Percentiles rank a stretch among this genome's conserved stretches.
Evolutionary conservation across 2,797 vertebrate species (phyloP).

Genomic region (Aplochiton taeniatus): DNA sequence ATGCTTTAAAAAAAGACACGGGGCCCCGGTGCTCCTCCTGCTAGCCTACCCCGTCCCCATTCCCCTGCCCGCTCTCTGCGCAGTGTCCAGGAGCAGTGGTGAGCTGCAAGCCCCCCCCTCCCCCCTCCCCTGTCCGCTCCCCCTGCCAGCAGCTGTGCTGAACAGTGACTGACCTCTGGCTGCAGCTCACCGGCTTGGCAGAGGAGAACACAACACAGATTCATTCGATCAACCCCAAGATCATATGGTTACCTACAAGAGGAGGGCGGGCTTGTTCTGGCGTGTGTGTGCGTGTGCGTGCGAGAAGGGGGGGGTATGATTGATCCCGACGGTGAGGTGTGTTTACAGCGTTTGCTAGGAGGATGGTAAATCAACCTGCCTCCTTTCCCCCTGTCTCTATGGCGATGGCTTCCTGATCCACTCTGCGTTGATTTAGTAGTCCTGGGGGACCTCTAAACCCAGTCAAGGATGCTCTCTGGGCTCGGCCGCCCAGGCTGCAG

Average conservation of each 20-base stretch:
- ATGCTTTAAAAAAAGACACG: too few species aligned
- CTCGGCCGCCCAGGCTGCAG: slow-evolving; percentile 57
- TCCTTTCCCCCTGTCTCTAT: slow-evolving; percentile 55
- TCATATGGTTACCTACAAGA: slow-evolving; percentile 29
- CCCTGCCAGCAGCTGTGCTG: slow-evolving; percentile 17
- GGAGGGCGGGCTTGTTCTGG: slow-evolving; percentile 27
- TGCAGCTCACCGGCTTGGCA: slow-evolving; percentile 27
- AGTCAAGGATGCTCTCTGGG: slow-evolving; percentile 64
- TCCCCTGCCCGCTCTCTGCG: background rate
- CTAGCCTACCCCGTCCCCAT: background rate
- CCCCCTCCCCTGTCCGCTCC: slow-evolving; percentile 5
- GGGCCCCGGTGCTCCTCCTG: background rate
- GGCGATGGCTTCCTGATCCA: slow-evolving; percentile 73
- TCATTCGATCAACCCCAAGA: slow-evolving; percentile 26
- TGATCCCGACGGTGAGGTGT: slow-evolving; percentile 50
- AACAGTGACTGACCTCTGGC: slow-evolving; percentile 26
- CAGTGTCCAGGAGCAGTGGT: slow-evolving; percentile 1
- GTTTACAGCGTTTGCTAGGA: slow-evolving; percentile 56
- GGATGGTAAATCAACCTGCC: slow-evolving; percentile 57
- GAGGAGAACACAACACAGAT: slow-evolving; percentile 12
- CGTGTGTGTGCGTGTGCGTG: slow-evolving; percentile 24
- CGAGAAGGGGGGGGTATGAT: slow-evolving; percentile 41
- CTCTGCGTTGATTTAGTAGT: slow-evolving; percentile 73
- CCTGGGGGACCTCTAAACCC: slow-evolving; percentile 67
- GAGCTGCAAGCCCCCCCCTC: slow-evolving; percentile 3